These are phyloP conservation scores for Caenorhabditis elegans DNA, from an alignment of 1,140 invertebrate species.

Conservation along the genomic window WBcel235 BX284606.5:7576001-7576500, in stretches of 20 bases:
- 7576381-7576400: no score
- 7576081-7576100: conserved; percentile 10
- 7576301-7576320: neutral
- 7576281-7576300: neutral
- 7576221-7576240: neutral
- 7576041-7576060: no score
- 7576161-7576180: neutral
- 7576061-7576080: neutral
- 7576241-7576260: neutral
- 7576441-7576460: no score
- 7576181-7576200: conserved; percentile 15
- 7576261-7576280: neutral
- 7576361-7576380: no score
- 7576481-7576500: no score
- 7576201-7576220: neutral
- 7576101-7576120: neutral
- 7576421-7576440: neutral
- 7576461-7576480: no score
- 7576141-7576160: neutral
- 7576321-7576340: no score
- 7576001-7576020: neutral
- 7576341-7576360: no score
- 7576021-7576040: no score
- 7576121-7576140: neutral
- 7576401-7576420: neutral